A percentile compares a stretch with the other conserved stretches of the same genome.
Conservation (phyloP, 2,797 vertebrate genomes). For the Phaenicophaeus curvirostris region DNA sequence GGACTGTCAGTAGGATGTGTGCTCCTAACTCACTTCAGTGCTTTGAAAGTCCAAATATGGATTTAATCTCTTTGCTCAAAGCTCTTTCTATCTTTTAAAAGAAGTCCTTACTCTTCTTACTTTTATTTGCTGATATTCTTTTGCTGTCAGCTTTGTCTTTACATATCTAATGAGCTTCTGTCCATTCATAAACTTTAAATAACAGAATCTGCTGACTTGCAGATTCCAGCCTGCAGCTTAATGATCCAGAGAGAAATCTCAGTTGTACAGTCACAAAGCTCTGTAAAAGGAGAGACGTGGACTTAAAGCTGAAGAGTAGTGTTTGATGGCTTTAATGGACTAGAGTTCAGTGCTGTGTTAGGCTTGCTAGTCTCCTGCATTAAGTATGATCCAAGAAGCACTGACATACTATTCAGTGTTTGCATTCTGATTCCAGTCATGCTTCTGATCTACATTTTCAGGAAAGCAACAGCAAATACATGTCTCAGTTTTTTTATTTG, state of each 20-base stretch:
- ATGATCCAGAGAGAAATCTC: constrained; percentile 47
- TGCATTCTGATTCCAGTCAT: constrained; percentile 36
- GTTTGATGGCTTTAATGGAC: constrained; percentile 8
- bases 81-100: neutral
- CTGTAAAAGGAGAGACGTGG: neutral
- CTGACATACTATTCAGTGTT: constrained; percentile 3
- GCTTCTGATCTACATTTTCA: constrained; percentile 16
- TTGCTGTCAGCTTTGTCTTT: constrained; percentile 31
- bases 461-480: neutral
- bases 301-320: constrained; percentile 4
- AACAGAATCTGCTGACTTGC: constrained; percentile 45
- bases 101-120: neutral
- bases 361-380: neutral
- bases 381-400: constrained; percentile 15
- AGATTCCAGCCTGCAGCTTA: constrained; percentile 17
- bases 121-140: constrained; percentile 1
- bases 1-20: neutral
- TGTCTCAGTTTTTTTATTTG: neutral
- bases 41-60: neutral
- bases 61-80: neutral
- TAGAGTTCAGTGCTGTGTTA: neutral
- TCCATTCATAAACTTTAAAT: constrained; percentile 48
- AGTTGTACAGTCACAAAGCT: constrained; percentile 15
- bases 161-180: constrained; percentile 30
- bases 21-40: neutral